phyloP scores from a whole-genome alignment of 1,140 invertebrate genomes.

The Diabrotica undecimpunctata region DNA sequence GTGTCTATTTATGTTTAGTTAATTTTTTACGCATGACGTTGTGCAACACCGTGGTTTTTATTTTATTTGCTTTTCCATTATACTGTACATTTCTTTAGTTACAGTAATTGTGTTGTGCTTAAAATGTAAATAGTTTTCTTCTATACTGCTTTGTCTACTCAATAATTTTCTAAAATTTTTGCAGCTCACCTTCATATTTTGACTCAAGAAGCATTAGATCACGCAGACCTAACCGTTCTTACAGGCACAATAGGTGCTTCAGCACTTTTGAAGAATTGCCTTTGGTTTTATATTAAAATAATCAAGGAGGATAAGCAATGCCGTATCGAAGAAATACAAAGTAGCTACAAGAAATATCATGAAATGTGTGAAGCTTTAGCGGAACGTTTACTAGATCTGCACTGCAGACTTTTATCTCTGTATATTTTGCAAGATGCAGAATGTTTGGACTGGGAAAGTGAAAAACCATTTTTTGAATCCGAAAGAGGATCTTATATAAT shows the following conservation, averaged over 20 bases:
- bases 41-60: no score
- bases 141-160: no score
- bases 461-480: constrained; percentile 60
- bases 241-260: constrained; percentile 75
- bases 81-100: no score
- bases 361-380: constrained; percentile 78
- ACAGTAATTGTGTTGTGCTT: no score
- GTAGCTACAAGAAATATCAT: constrained; percentile 66
- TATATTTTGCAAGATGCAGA: constrained; percentile 77
- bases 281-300: constrained; percentile 68
- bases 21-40: no score
- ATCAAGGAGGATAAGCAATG: constrained; percentile 49
- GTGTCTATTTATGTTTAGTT: no score
- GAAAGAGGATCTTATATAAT: constrained; percentile 71
- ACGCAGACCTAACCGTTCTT: constrained; percentile 72
- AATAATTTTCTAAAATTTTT: constrained; percentile 11
- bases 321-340: constrained; percentile 43
- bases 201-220: constrained; percentile 75
- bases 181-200: constrained; percentile 71
- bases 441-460: constrained; percentile 64
- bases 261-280: constrained; percentile 68
- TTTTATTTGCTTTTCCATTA: no score
- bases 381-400: constrained; percentile 72
- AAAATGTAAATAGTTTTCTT: no score
- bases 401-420: constrained; percentile 67